Conservation (phyloP, 2,888 invertebrate species). For the Aquatica leii region DNA sequence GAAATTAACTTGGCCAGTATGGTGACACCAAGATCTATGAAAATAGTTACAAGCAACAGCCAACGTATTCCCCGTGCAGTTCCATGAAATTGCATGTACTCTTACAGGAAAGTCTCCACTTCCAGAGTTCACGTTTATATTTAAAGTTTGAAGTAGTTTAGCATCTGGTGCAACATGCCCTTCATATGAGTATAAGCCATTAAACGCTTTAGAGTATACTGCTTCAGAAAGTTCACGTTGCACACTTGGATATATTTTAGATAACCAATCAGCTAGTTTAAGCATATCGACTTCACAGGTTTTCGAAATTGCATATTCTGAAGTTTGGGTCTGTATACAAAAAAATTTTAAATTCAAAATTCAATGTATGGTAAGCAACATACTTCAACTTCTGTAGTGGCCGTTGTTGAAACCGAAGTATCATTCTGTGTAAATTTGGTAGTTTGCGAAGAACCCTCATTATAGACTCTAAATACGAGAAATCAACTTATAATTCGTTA, state of each 20-base stretch:
- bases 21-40: slow-evolving; percentile 60
- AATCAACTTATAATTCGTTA: slow-evolving; percentile 7
- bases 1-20: slow-evolving; percentile 52
- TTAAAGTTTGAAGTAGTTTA: slow-evolving; percentile 51
- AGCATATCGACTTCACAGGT: slow-evolving; percentile 57
- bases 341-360: slow-evolving; percentile 10
- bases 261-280: slow-evolving; percentile 62
- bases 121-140: slow-evolving; percentile 33
- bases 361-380: slow-evolving; percentile 6
- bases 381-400: slow-evolving; percentile 50
- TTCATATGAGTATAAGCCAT: slow-evolving; percentile 46
- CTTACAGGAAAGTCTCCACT: slow-evolving; percentile 30
- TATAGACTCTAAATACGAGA: slow-evolving; percentile 46
- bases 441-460: slow-evolving; percentile 51
- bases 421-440: slow-evolving; percentile 48
- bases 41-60: slow-evolving; percentile 54
- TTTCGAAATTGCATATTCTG: slow-evolving; percentile 40
- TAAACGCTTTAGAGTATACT: slow-evolving; percentile 52
- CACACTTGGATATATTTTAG: slow-evolving; percentile 60
- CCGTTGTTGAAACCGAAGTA: slow-evolving; percentile 51
- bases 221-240: slow-evolving; percentile 61
- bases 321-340: slow-evolving; percentile 58
- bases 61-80: slow-evolving; percentile 56
- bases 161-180: slow-evolving; percentile 46
- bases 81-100: slow-evolving; percentile 56